A percentile compares a stretch with the other conserved stretches of the same genome.
These are phyloP conservation scores for Sinocyclocheilus anshuiensis DNA, from an alignment of 2,113 vertebrate genomes.

Conservation along the genomic window DNA sequence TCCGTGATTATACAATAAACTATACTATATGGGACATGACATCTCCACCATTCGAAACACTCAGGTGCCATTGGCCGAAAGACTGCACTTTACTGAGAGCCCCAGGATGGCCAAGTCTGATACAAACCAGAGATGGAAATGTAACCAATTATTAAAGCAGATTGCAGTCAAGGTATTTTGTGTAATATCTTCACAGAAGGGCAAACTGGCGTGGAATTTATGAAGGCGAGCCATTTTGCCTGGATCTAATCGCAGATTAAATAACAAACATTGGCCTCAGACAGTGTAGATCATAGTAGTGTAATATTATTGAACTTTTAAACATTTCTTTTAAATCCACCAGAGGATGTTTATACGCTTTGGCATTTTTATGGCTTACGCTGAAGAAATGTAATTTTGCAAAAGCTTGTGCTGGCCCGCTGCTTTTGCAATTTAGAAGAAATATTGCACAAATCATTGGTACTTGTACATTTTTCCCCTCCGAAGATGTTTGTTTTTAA, in stretches of 20 bases:
- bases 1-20: slow-evolving; percentile 74
- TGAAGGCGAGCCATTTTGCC: slow-evolving; percentile 50
- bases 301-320: slow-evolving; percentile 60
- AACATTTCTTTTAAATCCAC: slow-evolving; percentile 53
- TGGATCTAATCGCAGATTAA: slow-evolving; percentile 48
- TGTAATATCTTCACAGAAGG: slow-evolving; percentile 31
- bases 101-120: slow-evolving; percentile 51
- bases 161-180: slow-evolving; percentile 28
- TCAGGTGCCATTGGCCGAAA: slow-evolving; percentile 23
- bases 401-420: slow-evolving; percentile 45
- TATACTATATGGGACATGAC: slow-evolving; percentile 51
- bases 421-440: slow-evolving; percentile 68
- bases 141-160: slow-evolving; percentile 27
- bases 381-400: slow-evolving; percentile 58
- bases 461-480: slow-evolving; percentile 64
- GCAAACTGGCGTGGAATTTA: slow-evolving; percentile 29
- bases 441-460: slow-evolving; percentile 46
- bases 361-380: slow-evolving; percentile 43
- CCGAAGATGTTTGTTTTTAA: slow-evolving; percentile 64
- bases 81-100: slow-evolving; percentile 43
- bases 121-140: slow-evolving; percentile 52
- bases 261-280: slow-evolving; percentile 44
- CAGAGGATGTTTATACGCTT: slow-evolving; percentile 66
- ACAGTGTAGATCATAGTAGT: slow-evolving; percentile 40
- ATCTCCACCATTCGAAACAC: slow-evolving; percentile 25